Conservation (phyloP, 2,113 vertebrate species). For the Ascaphus truei region DNA sequence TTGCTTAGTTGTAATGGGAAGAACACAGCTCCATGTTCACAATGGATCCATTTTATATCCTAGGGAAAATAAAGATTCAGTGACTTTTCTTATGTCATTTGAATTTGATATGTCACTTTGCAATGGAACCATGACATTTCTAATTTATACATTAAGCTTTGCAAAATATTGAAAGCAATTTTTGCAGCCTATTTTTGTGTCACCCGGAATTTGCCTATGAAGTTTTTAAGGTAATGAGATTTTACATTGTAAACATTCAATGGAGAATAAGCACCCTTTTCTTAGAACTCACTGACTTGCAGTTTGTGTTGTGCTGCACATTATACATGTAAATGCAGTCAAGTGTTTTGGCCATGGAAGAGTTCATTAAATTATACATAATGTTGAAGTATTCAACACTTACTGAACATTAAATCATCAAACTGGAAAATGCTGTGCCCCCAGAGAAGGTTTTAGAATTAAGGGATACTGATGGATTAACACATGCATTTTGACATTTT, state of each 20-base stretch:
- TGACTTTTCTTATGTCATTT: neutral
- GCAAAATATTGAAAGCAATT: neutral
- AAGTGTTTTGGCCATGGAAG: neutral
- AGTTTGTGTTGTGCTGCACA: neutral
- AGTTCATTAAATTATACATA: constrained; percentile 6
- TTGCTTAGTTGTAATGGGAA: too few relatives aligned
- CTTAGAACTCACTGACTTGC: neutral
- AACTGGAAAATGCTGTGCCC: neutral
- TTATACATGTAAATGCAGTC: neutral
- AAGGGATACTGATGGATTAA: neutral
- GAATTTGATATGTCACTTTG: neutral
- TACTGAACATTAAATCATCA: neutral
- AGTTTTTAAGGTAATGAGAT: neutral
- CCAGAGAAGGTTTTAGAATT: neutral
- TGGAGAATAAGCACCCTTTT: neutral
- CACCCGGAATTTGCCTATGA: neutral
- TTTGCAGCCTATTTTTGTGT: neutral
- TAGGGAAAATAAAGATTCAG: neutral
- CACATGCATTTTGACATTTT: neutral
- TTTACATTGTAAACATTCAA: neutral
- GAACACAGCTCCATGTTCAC: too few relatives aligned
- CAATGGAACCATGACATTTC: neutral
- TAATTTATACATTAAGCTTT: neutral
- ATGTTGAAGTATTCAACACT: neutral
- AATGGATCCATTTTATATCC: too few relatives aligned